Conservation (phyloP, 2,797 vertebrate genomes). For the Tenualosa ilisha region DNA sequence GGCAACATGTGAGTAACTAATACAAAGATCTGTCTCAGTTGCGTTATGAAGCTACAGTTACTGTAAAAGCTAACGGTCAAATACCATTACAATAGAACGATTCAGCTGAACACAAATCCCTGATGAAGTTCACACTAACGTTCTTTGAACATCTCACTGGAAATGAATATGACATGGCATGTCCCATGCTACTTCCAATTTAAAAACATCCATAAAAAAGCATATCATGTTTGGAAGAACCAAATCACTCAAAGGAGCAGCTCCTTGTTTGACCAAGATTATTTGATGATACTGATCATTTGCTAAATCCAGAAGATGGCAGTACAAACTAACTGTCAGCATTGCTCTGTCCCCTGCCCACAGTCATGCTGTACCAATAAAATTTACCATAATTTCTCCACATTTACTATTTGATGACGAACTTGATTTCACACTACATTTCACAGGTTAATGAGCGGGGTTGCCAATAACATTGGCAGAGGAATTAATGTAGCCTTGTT, state of each 20-base stretch:
- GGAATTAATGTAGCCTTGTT: slow-evolving; percentile 76
- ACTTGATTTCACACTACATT: not conserved
- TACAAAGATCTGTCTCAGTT: not conserved
- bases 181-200: too few species aligned
- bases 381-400: not conserved
- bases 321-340: not conserved
- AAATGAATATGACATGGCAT: too few species aligned
- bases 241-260: too few species aligned
- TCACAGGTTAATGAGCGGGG: slow-evolving; percentile 72
- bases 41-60: not conserved
- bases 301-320: not conserved
- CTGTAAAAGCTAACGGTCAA: not conserved
- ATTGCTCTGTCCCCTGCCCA: not conserved
- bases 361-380: not conserved
- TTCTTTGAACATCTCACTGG: too few species aligned
- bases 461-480: slow-evolving; percentile 74
- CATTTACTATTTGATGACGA: not conserved
- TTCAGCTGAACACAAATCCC: not conserved
- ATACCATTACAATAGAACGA: not conserved
- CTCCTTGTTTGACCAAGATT: not conserved
- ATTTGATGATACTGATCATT: not conserved
- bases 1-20: slow-evolving; percentile 64
- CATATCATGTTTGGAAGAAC: not conserved
- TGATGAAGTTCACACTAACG: too few species aligned
- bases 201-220: not conserved